These are phyloP conservation scores for Saccopteryx leptura DNA, from an alignment of 2,113 vertebrate species.

Conservation along the genomic window DNA sequence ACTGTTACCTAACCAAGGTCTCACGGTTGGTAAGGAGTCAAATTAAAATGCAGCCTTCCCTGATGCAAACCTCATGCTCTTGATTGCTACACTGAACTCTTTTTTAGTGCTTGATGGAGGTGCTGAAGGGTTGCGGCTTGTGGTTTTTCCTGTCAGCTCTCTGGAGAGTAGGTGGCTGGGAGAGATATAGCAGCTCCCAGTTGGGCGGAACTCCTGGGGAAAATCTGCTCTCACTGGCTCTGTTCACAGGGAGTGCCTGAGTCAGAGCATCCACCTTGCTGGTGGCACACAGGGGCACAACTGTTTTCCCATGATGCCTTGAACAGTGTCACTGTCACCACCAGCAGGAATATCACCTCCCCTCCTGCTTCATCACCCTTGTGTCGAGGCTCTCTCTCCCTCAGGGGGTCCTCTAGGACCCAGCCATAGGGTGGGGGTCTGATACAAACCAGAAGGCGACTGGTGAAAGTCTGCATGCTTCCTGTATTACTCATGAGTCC, in stretches of 20 bases:
- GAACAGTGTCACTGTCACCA: neutral
- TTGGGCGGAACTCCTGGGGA: neutral
- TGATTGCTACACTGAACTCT: neutral
- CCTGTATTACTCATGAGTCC: neutral
- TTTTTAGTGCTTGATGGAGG: neutral
- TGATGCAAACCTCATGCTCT: neutral
- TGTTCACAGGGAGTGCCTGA: neutral
- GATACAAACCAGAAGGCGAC: neutral
- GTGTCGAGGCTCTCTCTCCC: neutral
- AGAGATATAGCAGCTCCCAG: neutral
- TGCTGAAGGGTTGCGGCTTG: neutral
- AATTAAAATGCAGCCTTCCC: neutral
- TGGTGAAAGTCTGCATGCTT: neutral
- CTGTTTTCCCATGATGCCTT: neutral
- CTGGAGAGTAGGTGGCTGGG: neutral
- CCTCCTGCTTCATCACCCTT: neutral
- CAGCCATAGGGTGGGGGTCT: neutral
- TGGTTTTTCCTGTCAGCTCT: conserved; percentile 14
- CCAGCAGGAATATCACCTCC: neutral
- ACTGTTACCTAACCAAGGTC: neutral
- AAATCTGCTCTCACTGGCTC: neutral
- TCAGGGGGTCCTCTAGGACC: neutral
- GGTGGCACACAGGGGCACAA: neutral
- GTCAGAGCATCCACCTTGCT: neutral
- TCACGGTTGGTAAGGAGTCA: neutral